Evolutionary conservation across 2,797 vertebrate species (phyloP).

Genomic region (Chlorospingus semifuscus): DNA sequence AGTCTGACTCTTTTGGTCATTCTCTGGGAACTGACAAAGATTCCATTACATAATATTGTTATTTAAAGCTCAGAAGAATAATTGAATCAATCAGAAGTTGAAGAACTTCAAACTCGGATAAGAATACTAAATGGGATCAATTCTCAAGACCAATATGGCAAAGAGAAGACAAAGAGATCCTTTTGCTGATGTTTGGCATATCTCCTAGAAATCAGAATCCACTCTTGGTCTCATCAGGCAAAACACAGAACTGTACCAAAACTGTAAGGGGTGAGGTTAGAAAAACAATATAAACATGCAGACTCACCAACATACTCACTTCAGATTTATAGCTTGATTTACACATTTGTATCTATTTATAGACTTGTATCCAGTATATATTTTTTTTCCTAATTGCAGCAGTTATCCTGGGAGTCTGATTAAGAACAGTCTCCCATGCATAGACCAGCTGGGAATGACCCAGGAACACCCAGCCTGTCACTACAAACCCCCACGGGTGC

Average conservation of each 20-base stretch:
- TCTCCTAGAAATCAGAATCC: not conserved
- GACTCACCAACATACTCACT: not conserved
- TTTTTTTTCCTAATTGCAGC: not conserved
- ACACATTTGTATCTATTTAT: not conserved
- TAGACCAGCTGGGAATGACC: not conserved
- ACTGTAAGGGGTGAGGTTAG: not conserved
- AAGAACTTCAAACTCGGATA: not conserved
- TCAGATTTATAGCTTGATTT: not conserved
- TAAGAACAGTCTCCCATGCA: not conserved
- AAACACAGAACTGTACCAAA: not conserved
- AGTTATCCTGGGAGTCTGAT: not conserved
- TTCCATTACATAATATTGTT: not conserved
- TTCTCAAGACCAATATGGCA: not conserved
- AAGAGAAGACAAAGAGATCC: not conserved
- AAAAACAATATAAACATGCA: not conserved
- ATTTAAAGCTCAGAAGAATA: not conserved
- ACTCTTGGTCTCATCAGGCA: not conserved
- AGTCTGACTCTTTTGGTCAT: not conserved
- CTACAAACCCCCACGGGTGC: rapidly evolving
- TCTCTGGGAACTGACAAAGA: not conserved
- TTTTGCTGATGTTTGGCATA: not conserved
- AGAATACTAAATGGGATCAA: not conserved
- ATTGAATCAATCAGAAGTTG: not conserved
- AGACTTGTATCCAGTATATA: not conserved
- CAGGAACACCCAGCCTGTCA: not conserved